Evolutionary conservation across 2,888 invertebrate species (phyloP).

Genomic region (Megalurothrips usitatus): DNA sequence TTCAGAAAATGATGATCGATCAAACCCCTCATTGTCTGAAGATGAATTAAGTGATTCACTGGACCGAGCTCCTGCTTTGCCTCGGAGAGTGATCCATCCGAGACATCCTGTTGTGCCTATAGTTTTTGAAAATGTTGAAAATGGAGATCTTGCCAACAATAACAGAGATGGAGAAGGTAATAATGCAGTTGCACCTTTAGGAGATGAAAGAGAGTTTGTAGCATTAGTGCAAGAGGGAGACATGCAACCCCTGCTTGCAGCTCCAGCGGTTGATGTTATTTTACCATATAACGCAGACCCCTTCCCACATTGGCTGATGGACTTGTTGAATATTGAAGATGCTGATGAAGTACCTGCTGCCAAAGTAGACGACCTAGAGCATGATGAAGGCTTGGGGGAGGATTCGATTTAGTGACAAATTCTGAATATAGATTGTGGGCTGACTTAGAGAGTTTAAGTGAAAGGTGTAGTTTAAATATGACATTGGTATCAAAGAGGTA

Average conservation of each 20-base stretch:
- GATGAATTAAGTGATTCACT: slow-evolving; percentile 32
- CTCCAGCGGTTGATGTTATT: background rate
- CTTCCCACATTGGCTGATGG: background rate
- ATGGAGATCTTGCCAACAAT: slow-evolving; percentile 53
- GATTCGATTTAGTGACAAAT: background rate
- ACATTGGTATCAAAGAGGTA: too few relatives aligned
- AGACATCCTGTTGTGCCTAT: slow-evolving; percentile 33
- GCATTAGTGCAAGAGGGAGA: background rate
- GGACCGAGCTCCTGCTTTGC: background rate
- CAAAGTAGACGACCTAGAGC: background rate
- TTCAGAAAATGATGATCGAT: slow-evolving; percentile 38
- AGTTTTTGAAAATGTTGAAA: slow-evolving; percentile 46
- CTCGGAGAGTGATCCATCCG: background rate
- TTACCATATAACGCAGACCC: background rate
- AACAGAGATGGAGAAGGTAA: slow-evolving; percentile 52
- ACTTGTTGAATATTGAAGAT: background rate
- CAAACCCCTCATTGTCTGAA: slow-evolving; percentile 33
- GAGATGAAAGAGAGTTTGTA: slow-evolving; percentile 4
- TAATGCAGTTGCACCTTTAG: slow-evolving; percentile 42
- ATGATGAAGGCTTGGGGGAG: background rate
- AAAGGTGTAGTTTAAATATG: too few relatives aligned
- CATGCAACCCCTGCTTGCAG: slow-evolving; percentile 5
- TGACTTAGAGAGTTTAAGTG: too few relatives aligned
- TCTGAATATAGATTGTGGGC: too few relatives aligned
- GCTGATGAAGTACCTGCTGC: background rate